Evolutionary conservation across 2,797 vertebrate genomes (phyloP), one percentile per base, ranked within the genome.

Genomic region (Sebastes diploproa): DNA sequence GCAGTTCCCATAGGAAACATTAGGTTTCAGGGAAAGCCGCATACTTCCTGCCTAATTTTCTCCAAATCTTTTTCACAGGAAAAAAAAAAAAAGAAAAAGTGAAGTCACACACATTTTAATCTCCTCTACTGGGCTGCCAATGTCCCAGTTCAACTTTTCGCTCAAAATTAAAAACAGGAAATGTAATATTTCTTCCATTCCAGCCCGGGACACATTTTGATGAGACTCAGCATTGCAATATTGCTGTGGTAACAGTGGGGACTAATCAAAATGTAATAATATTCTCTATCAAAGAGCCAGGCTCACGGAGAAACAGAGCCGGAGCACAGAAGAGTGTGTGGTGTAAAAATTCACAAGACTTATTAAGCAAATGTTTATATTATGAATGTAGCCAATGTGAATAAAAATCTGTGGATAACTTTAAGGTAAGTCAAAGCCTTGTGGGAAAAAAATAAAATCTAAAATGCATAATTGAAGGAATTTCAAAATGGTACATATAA

Each of bases 91-190:
- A 85, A 78, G 77, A 80, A 59, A 82, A 84, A 54, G 34, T 70
- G 76, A 83, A 85, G 78, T 84, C 85, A 88, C 79, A 85, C 81
- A 92, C 67, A 88, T 90, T 92, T 93, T 89, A 93, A 93, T 92
- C 86, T 88, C 71, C 72, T 88, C 83, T 83, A 30, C 82, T 82
- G 76, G 82, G 85, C 84, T 79, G 89, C 89, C 78, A 87, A 87
- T 81, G 87, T 92, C 88, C 89, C 90, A 83, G 79, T 85, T 87
- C 86, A 81, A 85, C 87, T 79, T 92, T 85, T 83, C 36, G 55
- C 76, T 87, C 81, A 76, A 92, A 93, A 94, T 93, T 89, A 91
- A 90, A 93, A 91, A 88, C 73, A 91, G 80, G 83, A 93, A 89
- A 90, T 85, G 83, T 86, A 90, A 90, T 93, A 85, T 89, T 91